Base-by-base conservation (phyloP, 2,888 invertebrate genomes). In the Orthosia gothica region DNA sequence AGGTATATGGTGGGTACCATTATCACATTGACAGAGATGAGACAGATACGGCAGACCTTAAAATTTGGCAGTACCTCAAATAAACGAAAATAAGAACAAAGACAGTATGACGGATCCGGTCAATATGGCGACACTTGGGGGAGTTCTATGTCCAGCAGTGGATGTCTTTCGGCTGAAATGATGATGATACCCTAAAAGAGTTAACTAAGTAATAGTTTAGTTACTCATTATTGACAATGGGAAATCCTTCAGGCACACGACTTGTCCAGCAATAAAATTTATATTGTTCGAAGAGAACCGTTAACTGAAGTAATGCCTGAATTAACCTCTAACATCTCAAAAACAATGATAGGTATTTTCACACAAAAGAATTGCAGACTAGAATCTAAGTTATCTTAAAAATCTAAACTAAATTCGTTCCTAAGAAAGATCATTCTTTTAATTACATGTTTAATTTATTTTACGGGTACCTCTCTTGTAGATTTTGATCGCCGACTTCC, bases 381-480 rank as follows among this genome's bases (percentile, higher is more conserved):
- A 5, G 18, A 52, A 45, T 62, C 45, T 57, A 12, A 47, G 40
- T 5, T 68, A 78, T 82, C 73, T 72, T 61, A 32, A 59, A 47
- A 66, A 74, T 59, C 62, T 63, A 63, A 71, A 62, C 47, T 16
- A 47, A 66, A 55, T 45, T 59, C 47, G 15, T 59, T 62, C 26
- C 7, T 23, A 49, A 59, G 23, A 79, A 65, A 63, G 47, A 79
- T 62, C 13, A 74, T 52, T 70, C 23, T 45, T 57, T 13, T 77
- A 77, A 74, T 71, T 64, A 79, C 47, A 57, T n/a, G 12, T 70
- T 59, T 64, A 55, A 61, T 70, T 75, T 62, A 50, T 47, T 71
- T 40, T 4, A 62, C 12, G 16, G 23, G 13, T 67, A 49, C 26
- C 40, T 40, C 40, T 64, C n/a, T 15, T 45, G 12, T 32, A 50